These are phyloP conservation scores for Bombus waltoni DNA, from an alignment of 1,140 invertebrate genomes.

Conservation along the genomic window DNA sequence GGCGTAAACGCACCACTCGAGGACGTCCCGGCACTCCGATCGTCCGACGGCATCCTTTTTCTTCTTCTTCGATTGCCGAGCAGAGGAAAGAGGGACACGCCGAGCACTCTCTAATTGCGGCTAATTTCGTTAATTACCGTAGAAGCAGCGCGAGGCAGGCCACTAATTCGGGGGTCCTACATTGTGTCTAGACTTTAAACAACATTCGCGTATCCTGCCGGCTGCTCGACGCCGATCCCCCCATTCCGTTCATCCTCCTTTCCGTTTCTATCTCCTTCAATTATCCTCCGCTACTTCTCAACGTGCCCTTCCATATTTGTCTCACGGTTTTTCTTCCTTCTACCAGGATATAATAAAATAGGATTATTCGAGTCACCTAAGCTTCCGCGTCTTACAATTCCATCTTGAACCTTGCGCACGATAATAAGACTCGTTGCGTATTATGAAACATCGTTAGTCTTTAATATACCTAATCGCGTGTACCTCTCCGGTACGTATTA, in stretches of 20 bases:
- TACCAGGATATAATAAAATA: not conserved
- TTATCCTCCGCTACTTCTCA: constrained; percentile 40
- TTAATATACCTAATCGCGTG: too few species aligned
- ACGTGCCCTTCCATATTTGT: not conserved
- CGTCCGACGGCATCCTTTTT: constrained; percentile 9
- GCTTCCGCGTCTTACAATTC: too few species aligned
- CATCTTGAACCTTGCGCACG: too few species aligned
- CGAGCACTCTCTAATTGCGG: constrained; percentile 77
- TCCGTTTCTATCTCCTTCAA: constrained; percentile 44
- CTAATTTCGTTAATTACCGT: constrained; percentile 81
- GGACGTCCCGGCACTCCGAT: constrained; percentile 7
- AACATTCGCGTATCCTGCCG: constrained; percentile 76
- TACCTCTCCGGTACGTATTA: too few species aligned
- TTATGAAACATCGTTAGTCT: too few species aligned
- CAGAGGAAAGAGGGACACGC: constrained; percentile 48
- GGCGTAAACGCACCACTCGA: constrained; percentile 62
- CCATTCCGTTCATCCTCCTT: constrained; percentile 20
- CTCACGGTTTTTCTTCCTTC: constrained; percentile 3
- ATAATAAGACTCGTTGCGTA: too few species aligned
- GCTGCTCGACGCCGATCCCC: constrained; percentile 33
- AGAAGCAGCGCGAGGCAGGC: constrained; percentile 65
- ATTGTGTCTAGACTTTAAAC: constrained; percentile 82
- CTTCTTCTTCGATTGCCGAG: not conserved
- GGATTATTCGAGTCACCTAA: too few species aligned
- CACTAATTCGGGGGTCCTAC: constrained; percentile 80